These are phyloP conservation scores for Nemotelus pantherinus DNA, from an alignment of 2,888 invertebrate genomes.

Conservation along the genomic window DNA sequence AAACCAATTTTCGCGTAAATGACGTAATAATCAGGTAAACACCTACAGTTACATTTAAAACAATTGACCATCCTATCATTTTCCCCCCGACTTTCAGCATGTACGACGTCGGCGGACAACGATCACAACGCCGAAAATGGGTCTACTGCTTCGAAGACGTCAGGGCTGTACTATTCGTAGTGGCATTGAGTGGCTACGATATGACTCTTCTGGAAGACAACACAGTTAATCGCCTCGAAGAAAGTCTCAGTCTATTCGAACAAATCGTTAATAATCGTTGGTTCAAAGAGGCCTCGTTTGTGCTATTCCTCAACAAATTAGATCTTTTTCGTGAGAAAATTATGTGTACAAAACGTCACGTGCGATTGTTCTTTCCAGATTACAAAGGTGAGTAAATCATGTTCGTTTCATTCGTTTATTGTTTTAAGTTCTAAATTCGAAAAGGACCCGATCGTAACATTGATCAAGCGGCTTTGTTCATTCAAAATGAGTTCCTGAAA, in stretches of 20 bases:
- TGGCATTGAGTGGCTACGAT: conserved; percentile 73
- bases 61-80: too few species aligned
- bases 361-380: conserved; percentile 70
- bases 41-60: neutral
- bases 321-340: conserved; percentile 74
- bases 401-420: neutral
- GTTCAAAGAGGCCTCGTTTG: conserved; percentile 71
- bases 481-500: conserved; percentile 57
- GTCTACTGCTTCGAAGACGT: conserved; percentile 76
- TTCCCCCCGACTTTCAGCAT: conserved; percentile 63
- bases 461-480: conserved; percentile 71
- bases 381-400: conserved; percentile 65
- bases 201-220: conserved; percentile 73
- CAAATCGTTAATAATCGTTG: conserved; percentile 74
- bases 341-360: conserved; percentile 70
- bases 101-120: conserved; percentile 75
- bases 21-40: conserved; percentile 66
- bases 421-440: neutral
- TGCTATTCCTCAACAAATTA: conserved; percentile 73
- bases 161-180: conserved; percentile 71
- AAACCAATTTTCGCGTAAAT: conserved; percentile 72
- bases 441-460: conserved; percentile 71
- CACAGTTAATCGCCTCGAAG: conserved; percentile 71
- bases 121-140: conserved; percentile 74
- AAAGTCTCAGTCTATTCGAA: conserved; percentile 72